Evolutionary conservation across 2,888 invertebrate species (phyloP), one percentile per base, ranked within the genome.

Genomic region (Zygogramma bicolorata): DNA sequence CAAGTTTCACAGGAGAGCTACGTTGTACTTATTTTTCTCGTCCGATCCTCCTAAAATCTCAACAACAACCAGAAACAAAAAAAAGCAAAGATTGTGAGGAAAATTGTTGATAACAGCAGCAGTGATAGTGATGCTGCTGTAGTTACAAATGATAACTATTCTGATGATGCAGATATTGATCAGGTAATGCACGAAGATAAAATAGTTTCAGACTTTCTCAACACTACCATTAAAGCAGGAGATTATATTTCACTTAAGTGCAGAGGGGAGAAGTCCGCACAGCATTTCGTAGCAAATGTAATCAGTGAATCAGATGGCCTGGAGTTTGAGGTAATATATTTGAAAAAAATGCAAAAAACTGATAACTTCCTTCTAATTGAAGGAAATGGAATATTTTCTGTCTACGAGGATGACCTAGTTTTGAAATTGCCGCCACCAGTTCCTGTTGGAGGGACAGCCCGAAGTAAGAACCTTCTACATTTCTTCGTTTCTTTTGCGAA

Each of bases 321-420:
- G 25, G 27, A 58, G 18, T 53, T 53, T 15, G 53, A 53, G 53
- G 20, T 53, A 18, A 53, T 18, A 7, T 53, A 53, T n/a, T 10
- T 53, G 25, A 53, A 53, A 53, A 53, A 53, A 53, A 53, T 53
- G 53, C 10, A 53, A 53, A 53, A 53, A 53, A 53, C 53, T 15
- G 53, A 18, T 53, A 2, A 53, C 53, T 53, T 53, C 20, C 53
- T 53, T 8, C 53, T 53, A 58, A 25, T n/a, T n/a, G n/a, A n/a
- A n/a, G 58, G 29, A 22, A 58, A 27, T 25, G 58, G 25, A 18
- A 22, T 58, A n/a, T 8, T 59, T 29, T 29, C 29, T 29, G 29
- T 57, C 27, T 10, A 27, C 27, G 57, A 57, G 25, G 5, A 57
- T 27, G 57, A 57, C 57, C 6, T 57, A 25, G 27, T 57, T 57